Evolutionary conservation across 2,797 vertebrate genomes (phyloP).

Genomic region (Oryzias sinensis): DNA sequence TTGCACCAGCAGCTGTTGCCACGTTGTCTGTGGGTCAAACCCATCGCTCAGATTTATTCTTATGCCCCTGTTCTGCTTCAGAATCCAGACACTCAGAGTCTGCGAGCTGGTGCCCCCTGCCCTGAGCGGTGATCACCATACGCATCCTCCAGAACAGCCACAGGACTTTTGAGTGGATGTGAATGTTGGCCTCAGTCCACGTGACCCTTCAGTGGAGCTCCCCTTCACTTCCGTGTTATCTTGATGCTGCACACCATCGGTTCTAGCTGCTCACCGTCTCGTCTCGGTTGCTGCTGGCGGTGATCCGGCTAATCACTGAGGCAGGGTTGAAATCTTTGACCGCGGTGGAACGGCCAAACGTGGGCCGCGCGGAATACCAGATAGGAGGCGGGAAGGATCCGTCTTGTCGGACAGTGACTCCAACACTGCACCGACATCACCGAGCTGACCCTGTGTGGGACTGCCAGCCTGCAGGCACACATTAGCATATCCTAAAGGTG

Average conservation of each 20-base stretch:
- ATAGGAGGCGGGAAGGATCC: conserved; percentile 12
- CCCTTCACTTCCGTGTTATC: background rate
- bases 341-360: background rate
- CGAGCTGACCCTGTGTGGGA: conserved; percentile 64
- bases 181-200: background rate
- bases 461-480: conserved; percentile 45
- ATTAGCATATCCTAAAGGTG: conserved; percentile 68
- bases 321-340: conserved; percentile 16
- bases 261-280: conserved; percentile 1
- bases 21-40: no score
- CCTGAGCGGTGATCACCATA: no score
- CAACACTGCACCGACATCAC: conserved; percentile 48
- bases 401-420: conserved; percentile 58
- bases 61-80: no score
- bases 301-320: conserved; percentile 20
- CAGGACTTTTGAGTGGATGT: no score
- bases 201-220: background rate
- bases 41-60: no score
- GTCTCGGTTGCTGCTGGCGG: conserved; percentile 2
- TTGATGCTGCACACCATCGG: conserved; percentile 6
- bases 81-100: no score
- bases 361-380: conserved; percentile 15
- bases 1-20: no score
- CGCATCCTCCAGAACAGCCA: no score
- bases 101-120: no score